Base-by-base conservation (phyloP, 1,140 invertebrate genomes). In the Ceratitis capitata region DNA sequence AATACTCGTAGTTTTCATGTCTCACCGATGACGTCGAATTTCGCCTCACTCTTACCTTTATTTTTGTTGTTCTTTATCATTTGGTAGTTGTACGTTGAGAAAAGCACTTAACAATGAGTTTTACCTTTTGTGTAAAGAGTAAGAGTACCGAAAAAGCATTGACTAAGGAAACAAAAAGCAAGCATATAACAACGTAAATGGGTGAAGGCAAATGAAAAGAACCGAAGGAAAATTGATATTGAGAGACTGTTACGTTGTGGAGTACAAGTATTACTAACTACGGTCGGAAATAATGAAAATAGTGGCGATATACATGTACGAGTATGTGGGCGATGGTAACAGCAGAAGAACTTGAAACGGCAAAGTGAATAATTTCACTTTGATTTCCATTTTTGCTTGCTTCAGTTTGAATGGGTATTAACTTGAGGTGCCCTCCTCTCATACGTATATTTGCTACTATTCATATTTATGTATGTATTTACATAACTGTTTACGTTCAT, bases 1-100 rank as follows among this genome's bases (percentile, higher is more conserved):
- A 78, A 47, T 78, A n/a, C n/a, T n/a, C n/a, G n/a, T n/a, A 78
- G 69, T 78, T 78, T 78, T 45, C n/a, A 78, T 45, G 69, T 78
- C 39, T 78, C 69, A n/a, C 23, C 45, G 69, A 78, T 78, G 69
- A 78, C 39, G 69, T 78, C 19, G 69, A 35, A 78, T 42, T 42
- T n/a, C 42, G 12, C 23, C 6, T 23, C 29, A n/a, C 64, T 19
- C 26, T 26, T 1, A 10, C 10, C 9, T 58, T 14, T 6, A 9
- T 74, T 74, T 42, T 23, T 42, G 2, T 39, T 39, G 39, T 74
- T 78, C 7, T 78, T 78, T 45, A 19, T 78, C 42, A 78, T 78
- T n/a, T 78, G 69, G n/a, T 78, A 39, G 35, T 3, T 19, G 45
- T n/a, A n/a, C 23, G 69, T n/a, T 78, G 69, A 78, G 42, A 78